Conservation (phyloP, 2,113 vertebrate genomes). For the Atrichornis clamosus region DNA sequence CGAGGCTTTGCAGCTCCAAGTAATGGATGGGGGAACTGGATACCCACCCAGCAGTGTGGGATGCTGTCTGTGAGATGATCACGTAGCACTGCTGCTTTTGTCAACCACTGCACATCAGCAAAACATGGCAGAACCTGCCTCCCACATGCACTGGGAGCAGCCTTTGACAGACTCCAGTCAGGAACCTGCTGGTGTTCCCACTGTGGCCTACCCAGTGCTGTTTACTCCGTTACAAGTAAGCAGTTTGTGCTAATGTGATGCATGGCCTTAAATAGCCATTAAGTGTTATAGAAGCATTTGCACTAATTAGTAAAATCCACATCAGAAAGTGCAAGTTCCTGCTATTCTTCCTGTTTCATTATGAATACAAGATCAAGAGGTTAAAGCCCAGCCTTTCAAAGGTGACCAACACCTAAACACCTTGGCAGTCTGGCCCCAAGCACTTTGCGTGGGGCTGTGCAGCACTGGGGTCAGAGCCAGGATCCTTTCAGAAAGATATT, state of each 20-base stretch:
- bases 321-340: conserved; percentile 11
- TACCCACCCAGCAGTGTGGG: accelerated
- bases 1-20: background rate
- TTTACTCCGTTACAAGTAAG: background rate
- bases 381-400: background rate
- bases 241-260: background rate
- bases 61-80: background rate
- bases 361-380: conserved; percentile 16
- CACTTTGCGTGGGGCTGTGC: background rate
- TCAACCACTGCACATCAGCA: background rate
- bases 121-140: background rate
- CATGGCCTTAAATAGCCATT: background rate
- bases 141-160: background rate
- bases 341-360: background rate
- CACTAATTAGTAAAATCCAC: conserved; percentile 30
- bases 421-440: background rate
- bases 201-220: background rate
- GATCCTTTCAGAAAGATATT: background rate
- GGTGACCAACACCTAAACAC: background rate
- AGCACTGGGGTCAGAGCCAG: background rate
- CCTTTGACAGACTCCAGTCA: background rate
- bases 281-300: background rate
- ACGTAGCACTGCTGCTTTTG: background rate
- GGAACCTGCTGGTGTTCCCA: background rate
- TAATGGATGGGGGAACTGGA: accelerated